Evolutionary conservation across 2,888 invertebrate species (phyloP).

Genomic region (Teleiodes luculella): DNA sequence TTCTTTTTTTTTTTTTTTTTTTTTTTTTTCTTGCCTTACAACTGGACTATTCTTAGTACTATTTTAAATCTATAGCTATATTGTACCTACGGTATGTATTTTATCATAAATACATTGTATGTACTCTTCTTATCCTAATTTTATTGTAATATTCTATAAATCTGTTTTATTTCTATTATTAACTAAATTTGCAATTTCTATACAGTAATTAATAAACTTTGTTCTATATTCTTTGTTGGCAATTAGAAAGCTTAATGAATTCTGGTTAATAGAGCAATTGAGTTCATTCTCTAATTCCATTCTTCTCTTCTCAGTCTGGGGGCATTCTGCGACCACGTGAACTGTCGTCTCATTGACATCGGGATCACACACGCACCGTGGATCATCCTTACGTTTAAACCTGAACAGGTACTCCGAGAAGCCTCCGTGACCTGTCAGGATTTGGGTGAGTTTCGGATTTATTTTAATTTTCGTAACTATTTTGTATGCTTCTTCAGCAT

Average conservation of each 20-base stretch:
- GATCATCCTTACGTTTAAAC: slow-evolving; percentile 14
- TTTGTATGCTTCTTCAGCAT: not conserved
- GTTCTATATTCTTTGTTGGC: not conserved
- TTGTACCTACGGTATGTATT: too few relatives aligned
- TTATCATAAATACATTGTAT: too few relatives aligned
- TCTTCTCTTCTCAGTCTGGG: not conserved
- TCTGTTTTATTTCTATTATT: not conserved
- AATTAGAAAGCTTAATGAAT: not conserved
- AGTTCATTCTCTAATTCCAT: not conserved
- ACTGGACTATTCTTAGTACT: too few relatives aligned
- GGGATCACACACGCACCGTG: too few relatives aligned
- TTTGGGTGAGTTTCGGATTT: not conserved
- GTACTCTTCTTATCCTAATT: not conserved
- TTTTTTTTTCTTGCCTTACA: too few relatives aligned
- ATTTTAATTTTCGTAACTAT: not conserved
- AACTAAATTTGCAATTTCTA: too few relatives aligned
- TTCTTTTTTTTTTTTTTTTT: too few relatives aligned
- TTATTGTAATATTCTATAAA: not conserved
- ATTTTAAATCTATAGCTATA: not conserved
- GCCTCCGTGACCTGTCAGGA: too few relatives aligned
- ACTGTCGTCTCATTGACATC: not conserved
- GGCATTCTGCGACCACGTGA: not conserved
- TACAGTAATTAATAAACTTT: not conserved
- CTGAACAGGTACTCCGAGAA: too few relatives aligned
- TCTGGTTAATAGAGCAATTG: not conserved